Percentiles rank a stretch among this genome's conserved stretches.
Evolutionary conservation across 2,113 vertebrate genomes (phyloP).

Genomic region (Pachycephala philippinensis): DNA sequence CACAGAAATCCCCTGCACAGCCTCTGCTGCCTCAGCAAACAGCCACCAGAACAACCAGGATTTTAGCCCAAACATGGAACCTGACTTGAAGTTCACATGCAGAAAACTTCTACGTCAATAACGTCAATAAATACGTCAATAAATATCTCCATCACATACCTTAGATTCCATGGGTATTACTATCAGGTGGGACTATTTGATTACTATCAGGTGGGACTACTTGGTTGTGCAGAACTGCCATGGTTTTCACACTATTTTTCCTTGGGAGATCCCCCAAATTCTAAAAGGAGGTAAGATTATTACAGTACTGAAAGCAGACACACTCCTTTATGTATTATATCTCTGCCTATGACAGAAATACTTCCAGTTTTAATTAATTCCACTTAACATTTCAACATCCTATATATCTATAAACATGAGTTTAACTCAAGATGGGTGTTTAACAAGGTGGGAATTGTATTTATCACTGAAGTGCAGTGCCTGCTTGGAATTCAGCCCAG

Average conservation of each 20-base stretch:
- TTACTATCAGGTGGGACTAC: neutral
- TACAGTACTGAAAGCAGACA: neutral
- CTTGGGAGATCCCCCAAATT: neutral
- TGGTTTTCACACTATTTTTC: neutral
- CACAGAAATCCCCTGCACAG: rapidly evolving
- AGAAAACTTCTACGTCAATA: neutral
- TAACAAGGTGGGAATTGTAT: constrained; percentile 62
- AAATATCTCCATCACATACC: rapidly evolving
- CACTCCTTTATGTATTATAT: constrained; percentile 33
- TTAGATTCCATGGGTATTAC: neutral
- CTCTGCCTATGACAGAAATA: constrained; percentile 32
- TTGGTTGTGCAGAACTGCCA: neutral
- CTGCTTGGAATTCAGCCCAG: constrained; percentile 60
- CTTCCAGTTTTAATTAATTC: constrained; percentile 69
- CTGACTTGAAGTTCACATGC: rapidly evolving
- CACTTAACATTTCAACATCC: constrained; percentile 66
- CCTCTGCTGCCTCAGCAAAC: neutral
- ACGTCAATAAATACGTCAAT: too few relatives aligned
- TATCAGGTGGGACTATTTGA: neutral
- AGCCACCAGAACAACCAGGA: neutral
- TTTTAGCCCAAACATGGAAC: rapidly evolving
- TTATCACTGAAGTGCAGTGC: constrained; percentile 42
- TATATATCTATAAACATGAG: constrained; percentile 58
- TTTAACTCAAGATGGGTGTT: constrained; percentile 62
- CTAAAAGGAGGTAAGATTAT: neutral